These are phyloP conservation scores for Acanthochromis polyacanthus DNA, from an alignment of 2,113 vertebrate species.

Conservation along the genomic window DNA sequence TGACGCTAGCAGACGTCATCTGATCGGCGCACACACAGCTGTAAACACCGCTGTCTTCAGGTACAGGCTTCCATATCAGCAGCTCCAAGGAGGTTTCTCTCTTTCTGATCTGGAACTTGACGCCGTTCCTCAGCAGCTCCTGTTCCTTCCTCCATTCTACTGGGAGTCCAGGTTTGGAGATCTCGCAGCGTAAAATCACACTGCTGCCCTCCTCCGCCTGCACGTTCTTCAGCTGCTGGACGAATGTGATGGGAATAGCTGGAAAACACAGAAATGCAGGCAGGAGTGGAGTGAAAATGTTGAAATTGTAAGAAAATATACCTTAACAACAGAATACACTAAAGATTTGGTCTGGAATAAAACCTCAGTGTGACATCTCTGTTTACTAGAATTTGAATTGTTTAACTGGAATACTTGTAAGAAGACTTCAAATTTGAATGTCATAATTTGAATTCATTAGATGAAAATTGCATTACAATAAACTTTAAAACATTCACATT, in stretches of 20 bases:
- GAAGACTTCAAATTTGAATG: no score
- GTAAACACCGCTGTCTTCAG: slow-evolving; percentile 84
- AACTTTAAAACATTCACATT: no score
- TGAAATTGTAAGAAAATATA: neutral
- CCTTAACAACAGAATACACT: no score
- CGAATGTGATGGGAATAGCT: slow-evolving; percentile 88
- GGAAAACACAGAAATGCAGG: slow-evolving; percentile 42
- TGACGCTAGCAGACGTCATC: slow-evolving; percentile 78
- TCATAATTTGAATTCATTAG: no score
- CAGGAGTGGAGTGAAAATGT: neutral
- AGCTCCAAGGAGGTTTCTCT: slow-evolving; percentile 85
- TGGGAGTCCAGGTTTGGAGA: slow-evolving; percentile 84
- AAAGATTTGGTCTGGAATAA: no score
- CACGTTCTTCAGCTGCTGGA: slow-evolving; percentile 86
- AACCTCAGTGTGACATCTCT: no score
- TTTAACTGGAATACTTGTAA: no score
- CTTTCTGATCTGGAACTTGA: slow-evolving; percentile 86
- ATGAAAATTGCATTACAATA: no score
- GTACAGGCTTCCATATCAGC: slow-evolving; percentile 83
- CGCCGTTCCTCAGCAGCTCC: slow-evolving; percentile 79
- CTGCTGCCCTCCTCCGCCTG: slow-evolving; percentile 88
- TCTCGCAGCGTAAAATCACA: slow-evolving; percentile 87
- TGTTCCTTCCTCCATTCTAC: slow-evolving; percentile 89
- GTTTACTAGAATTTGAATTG: no score
- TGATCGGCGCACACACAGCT: slow-evolving; percentile 80